phyloP scores from a whole-genome alignment of 2,888 invertebrate genomes.

The Plusia festucae region DNA sequence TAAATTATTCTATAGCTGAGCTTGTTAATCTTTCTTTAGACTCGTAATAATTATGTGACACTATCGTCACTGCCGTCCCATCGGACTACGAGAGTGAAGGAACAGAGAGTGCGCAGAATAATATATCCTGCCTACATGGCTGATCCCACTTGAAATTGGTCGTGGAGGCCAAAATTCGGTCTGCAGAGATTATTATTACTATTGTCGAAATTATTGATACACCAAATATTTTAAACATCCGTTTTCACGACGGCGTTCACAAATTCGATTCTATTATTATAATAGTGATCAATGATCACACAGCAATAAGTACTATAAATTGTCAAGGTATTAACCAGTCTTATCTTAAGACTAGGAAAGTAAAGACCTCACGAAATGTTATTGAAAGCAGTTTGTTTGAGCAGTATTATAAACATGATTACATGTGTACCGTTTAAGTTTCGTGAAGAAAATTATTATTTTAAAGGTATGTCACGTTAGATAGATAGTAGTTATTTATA shows the following conservation, averaged over 20 bases:
- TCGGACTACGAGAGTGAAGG: too few species aligned
- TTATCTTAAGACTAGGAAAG: not conserved
- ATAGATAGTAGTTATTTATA: too few species aligned
- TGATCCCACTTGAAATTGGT: too few species aligned
- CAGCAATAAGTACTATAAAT: not conserved
- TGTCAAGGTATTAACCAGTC: conserved; percentile 11
- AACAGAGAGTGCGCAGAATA: too few species aligned
- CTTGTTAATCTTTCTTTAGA: too few species aligned
- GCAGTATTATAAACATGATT: not conserved
- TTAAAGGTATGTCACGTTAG: conserved; percentile 1
- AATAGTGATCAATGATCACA: not conserved
- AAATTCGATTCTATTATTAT: not conserved
- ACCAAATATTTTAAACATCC: not conserved
- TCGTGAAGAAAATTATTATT: not conserved
- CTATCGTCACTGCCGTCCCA: too few species aligned
- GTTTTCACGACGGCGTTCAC: not conserved
- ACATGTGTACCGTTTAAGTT: not conserved
- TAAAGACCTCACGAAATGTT: conserved; percentile 22
- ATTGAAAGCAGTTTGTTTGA: not conserved
- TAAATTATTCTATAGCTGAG: too few species aligned
- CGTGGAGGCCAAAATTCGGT: too few species aligned
- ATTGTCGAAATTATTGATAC: not conserved
- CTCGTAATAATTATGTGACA: too few species aligned
- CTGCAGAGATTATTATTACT: too few species aligned
- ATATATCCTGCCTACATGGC: too few species aligned